Percentiles rank a stretch among this genome's conserved stretches.
These are phyloP conservation scores for Cotesia glomerata DNA, from an alignment of 1,140 invertebrate species.

Conservation along the genomic window DNA sequence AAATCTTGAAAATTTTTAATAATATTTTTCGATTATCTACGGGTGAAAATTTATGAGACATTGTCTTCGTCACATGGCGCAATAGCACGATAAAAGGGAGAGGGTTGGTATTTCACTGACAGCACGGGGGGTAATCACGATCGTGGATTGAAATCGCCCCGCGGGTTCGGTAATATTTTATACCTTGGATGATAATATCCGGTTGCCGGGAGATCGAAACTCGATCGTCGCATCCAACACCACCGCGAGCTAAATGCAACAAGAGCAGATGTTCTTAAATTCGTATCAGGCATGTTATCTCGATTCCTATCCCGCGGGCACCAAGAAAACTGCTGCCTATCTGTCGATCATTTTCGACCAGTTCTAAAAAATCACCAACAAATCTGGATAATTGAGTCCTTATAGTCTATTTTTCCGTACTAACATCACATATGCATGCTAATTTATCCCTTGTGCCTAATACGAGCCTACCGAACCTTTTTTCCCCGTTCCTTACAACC, in stretches of 20 bases:
- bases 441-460: no score
- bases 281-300: constrained; percentile 24
- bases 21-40: background rate
- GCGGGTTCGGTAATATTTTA: constrained; percentile 33
- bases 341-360: constrained; percentile 31
- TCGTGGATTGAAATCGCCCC: constrained; percentile 28
- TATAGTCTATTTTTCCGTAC: background rate
- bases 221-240: constrained; percentile 25
- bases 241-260: constrained; percentile 5
- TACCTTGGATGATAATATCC: constrained; percentile 34
- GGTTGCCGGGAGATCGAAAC: constrained; percentile 32
- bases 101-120: background rate
- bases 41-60: no score
- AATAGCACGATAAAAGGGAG: constrained; percentile 4
- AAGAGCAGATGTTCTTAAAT: constrained; percentile 33
- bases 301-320: constrained; percentile 18
- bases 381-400: constrained; percentile 1
- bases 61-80: background rate
- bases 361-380: constrained; percentile 18
- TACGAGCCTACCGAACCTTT: no score
- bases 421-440: background rate
- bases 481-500: no score
- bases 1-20: no score
- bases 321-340: constrained; percentile 35
- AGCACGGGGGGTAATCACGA: constrained; percentile 27